Evolutionary conservation across 2,113 vertebrate species (phyloP), one percentile per base, ranked within the genome.

Genomic region (Donacobius atricapilla): DNA sequence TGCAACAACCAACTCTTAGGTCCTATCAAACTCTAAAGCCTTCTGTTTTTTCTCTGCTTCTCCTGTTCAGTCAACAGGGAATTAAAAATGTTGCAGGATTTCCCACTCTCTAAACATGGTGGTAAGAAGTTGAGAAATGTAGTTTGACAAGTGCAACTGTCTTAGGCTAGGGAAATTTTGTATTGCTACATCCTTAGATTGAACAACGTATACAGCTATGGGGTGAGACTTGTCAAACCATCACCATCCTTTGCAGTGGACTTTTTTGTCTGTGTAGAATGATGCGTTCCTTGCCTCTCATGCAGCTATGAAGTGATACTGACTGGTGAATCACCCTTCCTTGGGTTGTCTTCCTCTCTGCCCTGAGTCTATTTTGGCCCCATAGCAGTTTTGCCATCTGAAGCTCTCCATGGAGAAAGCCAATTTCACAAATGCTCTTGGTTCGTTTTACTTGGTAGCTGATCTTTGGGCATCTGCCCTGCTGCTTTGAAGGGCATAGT

Each of bases 191-290:
- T 70, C 13, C 73, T 58, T 30, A 24, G 82, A 17, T 0, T 79
- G 50, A 44, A 27, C 15, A 25, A 10, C 0, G 0, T 12, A 2
- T 10, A 4, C 7, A 40, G 30, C 31, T 39, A 14, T 37, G 54
- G 56, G 37, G 33, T 4, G 1, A 82, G 31, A 40, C 19, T 64
- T 0, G 0, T 35, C 39, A 56, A 65, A 81, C 19, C 0, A 0
- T 70, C 44, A 81, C 19, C 0, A 0, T 70, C 44, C 63, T 60
- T 65, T 35, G 8, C 45, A 61, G 42, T 7, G 42, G 24, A 28
- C 63, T 12, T 87, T 28, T 56, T 19, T 4, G 2, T 35, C 30
- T 69, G 15, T 30, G 44, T 54, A 18, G 30, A 25, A 0, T 21
- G 15, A 45, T 30, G 42, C 0, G 0, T 39, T 73, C 56, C 39